These are phyloP conservation scores for Plebejus argus DNA, from an alignment of 2,888 invertebrate genomes.

Conservation along the genomic window DNA sequence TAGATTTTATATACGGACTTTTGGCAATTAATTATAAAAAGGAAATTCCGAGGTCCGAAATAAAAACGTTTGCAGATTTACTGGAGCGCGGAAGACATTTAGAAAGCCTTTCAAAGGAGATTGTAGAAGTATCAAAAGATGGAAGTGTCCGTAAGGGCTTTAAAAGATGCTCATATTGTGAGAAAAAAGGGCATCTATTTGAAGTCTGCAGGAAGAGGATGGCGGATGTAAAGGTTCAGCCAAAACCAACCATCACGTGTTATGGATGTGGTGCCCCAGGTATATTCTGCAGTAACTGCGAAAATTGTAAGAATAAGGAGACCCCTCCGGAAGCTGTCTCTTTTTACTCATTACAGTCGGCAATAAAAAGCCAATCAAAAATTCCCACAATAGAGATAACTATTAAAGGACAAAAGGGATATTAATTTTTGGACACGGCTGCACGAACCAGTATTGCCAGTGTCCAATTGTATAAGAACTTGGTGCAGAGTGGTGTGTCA, in stretches of 20 bases:
- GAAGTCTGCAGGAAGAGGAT: not conserved
- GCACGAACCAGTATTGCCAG: too few relatives aligned
- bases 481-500: too few relatives aligned
- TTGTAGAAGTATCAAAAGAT: too few relatives aligned
- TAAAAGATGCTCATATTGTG: not conserved
- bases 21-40: not conserved
- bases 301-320: not conserved
- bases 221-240: not conserved
- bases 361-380: not conserved
- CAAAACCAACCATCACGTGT: not conserved
- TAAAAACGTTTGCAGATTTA: not conserved
- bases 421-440: not conserved
- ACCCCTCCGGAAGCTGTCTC: not conserved
- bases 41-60: not conserved
- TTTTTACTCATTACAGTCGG: not conserved
- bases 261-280: not conserved
- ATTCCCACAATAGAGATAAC: not conserved
- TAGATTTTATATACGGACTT: not conserved
- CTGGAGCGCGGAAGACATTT: not conserved
- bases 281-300: not conserved
- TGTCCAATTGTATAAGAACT: too few relatives aligned
- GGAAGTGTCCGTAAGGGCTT: too few relatives aligned
- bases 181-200: not conserved
- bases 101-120: too few relatives aligned
- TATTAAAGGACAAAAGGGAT: not conserved